Base-by-base conservation (phyloP, 1,140 invertebrate species). In the Temnothorax nylanderi region DNA sequence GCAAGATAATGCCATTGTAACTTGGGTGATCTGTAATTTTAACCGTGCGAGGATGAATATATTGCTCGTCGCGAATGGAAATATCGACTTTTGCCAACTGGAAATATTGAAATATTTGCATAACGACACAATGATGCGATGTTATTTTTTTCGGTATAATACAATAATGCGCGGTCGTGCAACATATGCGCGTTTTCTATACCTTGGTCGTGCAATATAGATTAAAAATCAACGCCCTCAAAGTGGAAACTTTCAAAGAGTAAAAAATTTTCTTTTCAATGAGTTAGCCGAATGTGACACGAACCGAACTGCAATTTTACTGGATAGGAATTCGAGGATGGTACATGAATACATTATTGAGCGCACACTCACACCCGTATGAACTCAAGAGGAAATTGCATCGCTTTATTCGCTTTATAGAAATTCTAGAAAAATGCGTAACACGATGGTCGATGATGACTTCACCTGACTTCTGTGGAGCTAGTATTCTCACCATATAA, bases 81-180 rank as follows among this genome's bases (percentile, higher is more conserved):
- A 26, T 13, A 16, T 1, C 16, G 26, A 21, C 54, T 37, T 60
- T 18, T 21, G 56, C 21, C 56, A 76, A 37, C 37, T 44, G 21
- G n/a, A 76, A 76, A 76, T 76, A 76, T 76, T 60, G 56, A 56
- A 60, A 16, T 60, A 60, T 76, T 76, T 76, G 56, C 74, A 60
- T 76, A 76, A 76, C 37, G 74, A 8, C 10, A n/a, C 16, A 51
- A 65, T 26, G 26, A 11, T 34, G 37, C 49, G 18, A 34, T 32
- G 34, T 10, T 18, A 44, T 60, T 26, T 62, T 76, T 76, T 76
- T 16, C 10, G 4, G 2, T 11, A 10, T 47, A 60, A 44, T 11
- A 32, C 16, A 76, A 76, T 37, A 41, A 37, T n/a, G 37, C 21
- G 21, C 8, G 56, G 3, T 44, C 37, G 44, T 26, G 16, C 3